Evolutionary conservation across 2,113 vertebrate species (phyloP).

Genomic region (Rhynchomys soricoides): DNA sequence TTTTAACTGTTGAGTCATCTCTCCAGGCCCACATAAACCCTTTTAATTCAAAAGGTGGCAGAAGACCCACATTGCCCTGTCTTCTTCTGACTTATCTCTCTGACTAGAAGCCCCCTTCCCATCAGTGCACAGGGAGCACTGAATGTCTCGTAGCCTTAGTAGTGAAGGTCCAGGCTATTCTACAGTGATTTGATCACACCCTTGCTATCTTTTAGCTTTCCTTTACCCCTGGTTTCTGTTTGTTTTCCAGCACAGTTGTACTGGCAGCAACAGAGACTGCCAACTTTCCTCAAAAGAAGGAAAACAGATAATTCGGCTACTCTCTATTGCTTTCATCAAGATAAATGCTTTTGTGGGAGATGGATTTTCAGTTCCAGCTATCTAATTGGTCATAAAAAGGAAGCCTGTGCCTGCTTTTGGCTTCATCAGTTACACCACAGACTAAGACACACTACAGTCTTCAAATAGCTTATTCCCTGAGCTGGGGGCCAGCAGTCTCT

Average conservation of each 20-base stretch:
- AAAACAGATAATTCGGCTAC: neutral
- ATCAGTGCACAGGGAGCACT: no score
- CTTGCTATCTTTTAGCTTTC: neutral
- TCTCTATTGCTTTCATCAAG: slow-evolving; percentile 38
- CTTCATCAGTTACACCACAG: neutral
- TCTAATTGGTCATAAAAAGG: neutral
- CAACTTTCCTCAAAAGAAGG: slow-evolving; percentile 46
- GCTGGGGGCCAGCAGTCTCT: neutral
- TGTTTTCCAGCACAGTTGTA: neutral
- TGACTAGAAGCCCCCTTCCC: neutral
- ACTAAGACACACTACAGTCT: neutral
- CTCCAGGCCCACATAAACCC: neutral
- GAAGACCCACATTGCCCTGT: neutral
- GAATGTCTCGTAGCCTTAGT: neutral
- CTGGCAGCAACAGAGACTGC: neutral
- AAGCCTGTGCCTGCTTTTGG: neutral
- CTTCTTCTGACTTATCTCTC: neutral
- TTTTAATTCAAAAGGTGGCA: neutral
- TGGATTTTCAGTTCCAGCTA: neutral
- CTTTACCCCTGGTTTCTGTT: neutral
- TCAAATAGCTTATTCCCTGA: neutral
- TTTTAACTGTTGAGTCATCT: neutral
- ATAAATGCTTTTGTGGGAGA: neutral
- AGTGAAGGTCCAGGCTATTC: neutral
- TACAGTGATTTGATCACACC: neutral